These are phyloP conservation scores for Suncus etruscus DNA, from an alignment of 2,113 vertebrate species.

Conservation along the genomic window DNA sequence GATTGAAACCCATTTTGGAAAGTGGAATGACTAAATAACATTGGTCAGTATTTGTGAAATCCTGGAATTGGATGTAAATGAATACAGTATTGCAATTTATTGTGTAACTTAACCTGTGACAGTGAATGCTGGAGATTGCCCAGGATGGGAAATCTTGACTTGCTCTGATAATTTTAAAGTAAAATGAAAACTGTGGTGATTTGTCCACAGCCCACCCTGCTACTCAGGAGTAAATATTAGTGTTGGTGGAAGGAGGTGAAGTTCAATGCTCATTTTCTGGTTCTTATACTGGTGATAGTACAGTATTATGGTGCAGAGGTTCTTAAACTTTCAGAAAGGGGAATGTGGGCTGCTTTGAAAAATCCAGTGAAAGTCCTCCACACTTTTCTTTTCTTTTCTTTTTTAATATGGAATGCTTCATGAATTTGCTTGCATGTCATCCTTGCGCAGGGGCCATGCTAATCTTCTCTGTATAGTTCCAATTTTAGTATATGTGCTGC, in stretches of 20 bases:
- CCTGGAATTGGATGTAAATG: conserved; percentile 54
- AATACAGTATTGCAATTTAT: conserved; percentile 39
- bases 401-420: no score
- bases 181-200: not conserved
- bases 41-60: conserved; percentile 65
- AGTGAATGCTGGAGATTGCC: conserved; percentile 11
- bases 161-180: conserved; percentile 50
- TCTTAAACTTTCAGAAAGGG: not conserved
- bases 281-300: not conserved
- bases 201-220: accelerated
- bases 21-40: conserved; percentile 54
- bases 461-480: no score
- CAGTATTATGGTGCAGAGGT: no score
- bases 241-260: not conserved
- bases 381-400: not conserved
- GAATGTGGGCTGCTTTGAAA: not conserved
- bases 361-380: conserved; percentile 6
- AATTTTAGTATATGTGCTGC: no score
- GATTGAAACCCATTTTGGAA: conserved; percentile 62
- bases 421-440: no score
- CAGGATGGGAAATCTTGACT: conserved; percentile 55
- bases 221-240: not conserved
- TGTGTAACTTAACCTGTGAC: conserved; percentile 48
- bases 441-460: no score
- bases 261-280: not conserved